Base-by-base conservation (phyloP, 53 echinoderm and acorn worm genomes). In the Henricia sp. region DNA sequence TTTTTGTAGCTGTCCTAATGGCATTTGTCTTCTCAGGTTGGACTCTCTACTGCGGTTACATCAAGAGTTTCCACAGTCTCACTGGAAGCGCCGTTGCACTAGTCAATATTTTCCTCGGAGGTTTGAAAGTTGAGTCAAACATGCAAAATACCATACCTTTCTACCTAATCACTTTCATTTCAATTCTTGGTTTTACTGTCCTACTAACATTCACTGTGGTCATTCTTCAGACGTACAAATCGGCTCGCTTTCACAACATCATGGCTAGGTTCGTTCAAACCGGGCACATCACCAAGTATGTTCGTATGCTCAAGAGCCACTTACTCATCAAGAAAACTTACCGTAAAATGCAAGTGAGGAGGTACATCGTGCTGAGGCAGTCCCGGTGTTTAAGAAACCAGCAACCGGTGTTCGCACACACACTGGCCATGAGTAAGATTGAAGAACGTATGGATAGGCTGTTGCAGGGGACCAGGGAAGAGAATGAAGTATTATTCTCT, bases 1-100 rank as follows among this genome's bases (percentile, higher is more conserved):
- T 76, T 36, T 86, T 66, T 29, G 14, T 68, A 28, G 25, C 67
- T 36, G 44, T 56, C 39, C 8, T 86, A 39, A 52, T 76, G 76
- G 35, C 76, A 19, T 86, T 86, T 53, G 86, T 76, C 13, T 86
- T 75, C 43, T 29, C 86, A 8, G 86, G 86, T 6, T 86, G 86
- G 86, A 38, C 68, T 34, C 66, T 71, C 21, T 86, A 75, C 54
- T 67, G 86, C 52, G 75, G 55, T 28, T 54, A 75, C 52, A 58
- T 67, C 17, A 27, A 50, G 28, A 67, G 72, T 35, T 86, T 86
- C 42, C 67, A 76, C 37, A 71, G 67, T 17, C 28, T 86, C 3
- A 54, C 75, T 9, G 34, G 12, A 29, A 76, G 38, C 29, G 76
- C 68, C 14, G 75, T 62, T 13, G 41, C 68, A 1, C 20, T 86